Conservation (phyloP, 2,888 invertebrate species). For the Xanthia icteritia region DNA sequence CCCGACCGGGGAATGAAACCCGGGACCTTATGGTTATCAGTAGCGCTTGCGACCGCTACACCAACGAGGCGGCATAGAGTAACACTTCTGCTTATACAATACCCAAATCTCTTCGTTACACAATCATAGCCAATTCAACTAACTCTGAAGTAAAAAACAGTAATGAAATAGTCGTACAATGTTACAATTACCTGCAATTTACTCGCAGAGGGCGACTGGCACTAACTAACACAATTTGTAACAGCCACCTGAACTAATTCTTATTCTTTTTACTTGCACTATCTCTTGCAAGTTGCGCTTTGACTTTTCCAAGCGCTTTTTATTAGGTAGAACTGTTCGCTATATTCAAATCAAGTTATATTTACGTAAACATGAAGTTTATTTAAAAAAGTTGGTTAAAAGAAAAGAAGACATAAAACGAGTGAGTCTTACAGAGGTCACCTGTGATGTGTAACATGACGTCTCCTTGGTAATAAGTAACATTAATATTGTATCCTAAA, state of each 20-base stretch:
- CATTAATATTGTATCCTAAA: too few species aligned
- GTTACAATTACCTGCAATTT: constrained; percentile 41
- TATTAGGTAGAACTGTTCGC: constrained; percentile 6
- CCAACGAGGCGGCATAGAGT: background rate
- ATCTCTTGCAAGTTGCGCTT: constrained; percentile 12
- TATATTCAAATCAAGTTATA: background rate
- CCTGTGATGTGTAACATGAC: too few species aligned
- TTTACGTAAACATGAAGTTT: background rate
- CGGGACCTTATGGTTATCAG: too few species aligned
- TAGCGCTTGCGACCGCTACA: background rate
- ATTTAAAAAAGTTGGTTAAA: background rate
- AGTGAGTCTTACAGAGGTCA: too few species aligned
- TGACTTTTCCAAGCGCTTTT: constrained; percentile 5
- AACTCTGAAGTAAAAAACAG: constrained; percentile 18
- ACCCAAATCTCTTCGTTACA: background rate
- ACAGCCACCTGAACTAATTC: constrained; percentile 20
- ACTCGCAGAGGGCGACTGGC: constrained; percentile 6
- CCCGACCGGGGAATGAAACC: too few species aligned
- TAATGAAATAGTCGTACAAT: constrained; percentile 26
- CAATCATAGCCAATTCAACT: constrained; percentile 9
- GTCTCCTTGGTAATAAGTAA: too few species aligned
- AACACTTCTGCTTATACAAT: background rate
- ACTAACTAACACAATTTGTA: constrained; percentile 47
- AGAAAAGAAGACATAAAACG: too few species aligned
- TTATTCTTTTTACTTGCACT: background rate